phyloP scores from a whole-genome alignment of 1,140 invertebrate species.

The Batillaria attramentaria region DNA sequence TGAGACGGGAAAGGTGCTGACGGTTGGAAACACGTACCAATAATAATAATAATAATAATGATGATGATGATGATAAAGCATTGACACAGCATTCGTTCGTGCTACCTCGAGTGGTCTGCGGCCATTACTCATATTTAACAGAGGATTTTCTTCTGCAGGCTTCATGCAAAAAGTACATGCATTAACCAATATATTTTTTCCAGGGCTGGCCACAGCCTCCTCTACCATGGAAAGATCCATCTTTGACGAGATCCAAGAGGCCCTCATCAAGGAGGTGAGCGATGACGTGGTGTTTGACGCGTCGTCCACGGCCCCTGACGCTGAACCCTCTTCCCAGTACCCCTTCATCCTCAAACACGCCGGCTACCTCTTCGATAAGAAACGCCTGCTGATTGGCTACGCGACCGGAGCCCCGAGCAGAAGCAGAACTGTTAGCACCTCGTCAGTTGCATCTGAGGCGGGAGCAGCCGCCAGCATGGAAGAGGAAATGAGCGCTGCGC shows the following conservation, averaged over 20 bases:
- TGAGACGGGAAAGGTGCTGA: not conserved
- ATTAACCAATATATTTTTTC: not conserved
- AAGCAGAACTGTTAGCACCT: too few relatives aligned
- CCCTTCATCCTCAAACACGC: conserved; percentile 44
- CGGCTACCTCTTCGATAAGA: conserved; percentile 44
- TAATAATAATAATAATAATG: too few relatives aligned
- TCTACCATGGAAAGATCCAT: conserved; percentile 54
- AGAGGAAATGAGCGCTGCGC: not conserved
- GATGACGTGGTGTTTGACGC: conserved; percentile 37
- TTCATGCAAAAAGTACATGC: not conserved
- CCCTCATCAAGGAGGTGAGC: conserved; percentile 51
- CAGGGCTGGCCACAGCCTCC: conserved; percentile 13
- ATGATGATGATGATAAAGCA: too few relatives aligned
- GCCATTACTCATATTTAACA: too few relatives aligned
- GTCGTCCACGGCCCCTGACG: conserved; percentile 21
- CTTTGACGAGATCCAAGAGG: conserved; percentile 62
- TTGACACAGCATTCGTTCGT: too few relatives aligned
- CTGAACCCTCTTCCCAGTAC: conserved; percentile 33
- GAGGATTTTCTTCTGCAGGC: too few relatives aligned
- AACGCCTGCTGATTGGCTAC: conserved; percentile 56
- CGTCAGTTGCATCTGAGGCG: conserved; percentile 50
- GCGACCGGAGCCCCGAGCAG: not conserved
- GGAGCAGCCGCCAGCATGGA: conserved; percentile 40
- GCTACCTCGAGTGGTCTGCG: too few relatives aligned
- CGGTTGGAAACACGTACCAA: not conserved